Evolutionary conservation across 1,140 invertebrate genomes (phyloP).

Genomic region (Drosophila trapezifrons): DNA sequence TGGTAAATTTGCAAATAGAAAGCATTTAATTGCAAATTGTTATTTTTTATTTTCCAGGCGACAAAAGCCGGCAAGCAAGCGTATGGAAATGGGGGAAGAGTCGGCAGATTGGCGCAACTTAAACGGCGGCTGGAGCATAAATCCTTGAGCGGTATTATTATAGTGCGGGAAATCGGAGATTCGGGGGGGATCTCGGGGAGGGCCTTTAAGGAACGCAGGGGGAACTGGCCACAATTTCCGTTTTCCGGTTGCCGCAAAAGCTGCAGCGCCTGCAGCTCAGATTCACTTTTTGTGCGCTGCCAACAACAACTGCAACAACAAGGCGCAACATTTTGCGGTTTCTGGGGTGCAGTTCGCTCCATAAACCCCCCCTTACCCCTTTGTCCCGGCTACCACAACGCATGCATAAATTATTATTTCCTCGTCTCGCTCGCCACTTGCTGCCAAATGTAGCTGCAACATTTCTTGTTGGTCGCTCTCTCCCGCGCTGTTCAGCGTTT

Average conservation of each 20-base stretch:
- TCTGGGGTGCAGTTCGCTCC: slow-evolving; percentile 38
- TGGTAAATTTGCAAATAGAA: slow-evolving; percentile 42
- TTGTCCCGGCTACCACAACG: slow-evolving; percentile 59
- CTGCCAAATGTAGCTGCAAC: slow-evolving; percentile 73
- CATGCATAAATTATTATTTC: slow-evolving; percentile 82
- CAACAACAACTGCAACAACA: slow-evolving; percentile 50
- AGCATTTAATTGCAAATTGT: slow-evolving; percentile 64
- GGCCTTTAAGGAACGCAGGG: background rate
- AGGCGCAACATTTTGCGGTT: slow-evolving; percentile 76
- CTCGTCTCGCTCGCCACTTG: slow-evolving; percentile 67
- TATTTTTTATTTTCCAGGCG: background rate
- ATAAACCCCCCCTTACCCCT: background rate
- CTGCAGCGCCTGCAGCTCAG: slow-evolving; percentile 69
- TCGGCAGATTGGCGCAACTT: slow-evolving; percentile 65
- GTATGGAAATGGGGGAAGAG: slow-evolving; percentile 24
- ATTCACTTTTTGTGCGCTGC: slow-evolving; percentile 73
- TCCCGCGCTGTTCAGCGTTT: slow-evolving; percentile 6
- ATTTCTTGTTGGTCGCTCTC: slow-evolving; percentile 41
- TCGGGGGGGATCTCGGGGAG: slow-evolving; percentile 33
- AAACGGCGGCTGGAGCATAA: slow-evolving; percentile 64
- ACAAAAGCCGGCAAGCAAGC: slow-evolving; percentile 33
- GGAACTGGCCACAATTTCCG: slow-evolving; percentile 75
- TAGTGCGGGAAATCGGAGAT: slow-evolving; percentile 42
- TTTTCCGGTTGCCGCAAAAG: slow-evolving; percentile 65
- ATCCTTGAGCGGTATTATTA: slow-evolving; percentile 52